Conservation (phyloP, 2,797 vertebrate species). For the Falco biarmicus region DNA sequence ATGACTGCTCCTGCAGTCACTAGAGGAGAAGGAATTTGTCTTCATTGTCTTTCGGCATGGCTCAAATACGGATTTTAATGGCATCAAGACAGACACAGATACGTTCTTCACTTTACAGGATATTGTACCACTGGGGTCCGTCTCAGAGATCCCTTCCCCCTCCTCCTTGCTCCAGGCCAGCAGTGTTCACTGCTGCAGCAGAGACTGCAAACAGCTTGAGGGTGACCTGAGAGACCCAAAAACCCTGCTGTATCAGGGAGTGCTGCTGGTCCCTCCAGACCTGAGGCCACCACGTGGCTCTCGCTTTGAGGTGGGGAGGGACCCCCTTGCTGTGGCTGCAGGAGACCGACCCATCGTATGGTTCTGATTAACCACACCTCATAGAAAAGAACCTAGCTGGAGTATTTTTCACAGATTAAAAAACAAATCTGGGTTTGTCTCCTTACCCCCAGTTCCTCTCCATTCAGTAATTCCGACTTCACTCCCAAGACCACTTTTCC, state of each 20-base stretch:
- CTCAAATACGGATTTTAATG: background rate
- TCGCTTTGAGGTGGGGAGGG: background rate
- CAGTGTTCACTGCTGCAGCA: background rate
- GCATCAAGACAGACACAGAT: background rate
- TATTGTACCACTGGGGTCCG: background rate
- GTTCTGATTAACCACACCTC: background rate
- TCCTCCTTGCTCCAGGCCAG: background rate
- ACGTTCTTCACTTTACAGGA: background rate
- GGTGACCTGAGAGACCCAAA: background rate
- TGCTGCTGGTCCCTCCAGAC: background rate
- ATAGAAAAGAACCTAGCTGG: background rate
- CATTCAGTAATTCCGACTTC: background rate
- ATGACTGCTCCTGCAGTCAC: background rate
- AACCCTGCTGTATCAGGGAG: no score
- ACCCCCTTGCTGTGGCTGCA: background rate
- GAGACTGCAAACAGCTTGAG: background rate
- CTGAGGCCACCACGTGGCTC: background rate
- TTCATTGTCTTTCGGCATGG: background rate
- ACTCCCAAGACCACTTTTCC: background rate
- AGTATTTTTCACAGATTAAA: background rate
- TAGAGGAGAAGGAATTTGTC: background rate
- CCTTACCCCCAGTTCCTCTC: background rate
- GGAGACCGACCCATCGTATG: background rate
- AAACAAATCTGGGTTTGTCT: fast-evolving
- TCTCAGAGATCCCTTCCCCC: background rate